These are phyloP conservation scores for Macropus fuliginosus DNA, from an alignment of 2,797 vertebrate genomes.

Conservation along the genomic window DNA sequence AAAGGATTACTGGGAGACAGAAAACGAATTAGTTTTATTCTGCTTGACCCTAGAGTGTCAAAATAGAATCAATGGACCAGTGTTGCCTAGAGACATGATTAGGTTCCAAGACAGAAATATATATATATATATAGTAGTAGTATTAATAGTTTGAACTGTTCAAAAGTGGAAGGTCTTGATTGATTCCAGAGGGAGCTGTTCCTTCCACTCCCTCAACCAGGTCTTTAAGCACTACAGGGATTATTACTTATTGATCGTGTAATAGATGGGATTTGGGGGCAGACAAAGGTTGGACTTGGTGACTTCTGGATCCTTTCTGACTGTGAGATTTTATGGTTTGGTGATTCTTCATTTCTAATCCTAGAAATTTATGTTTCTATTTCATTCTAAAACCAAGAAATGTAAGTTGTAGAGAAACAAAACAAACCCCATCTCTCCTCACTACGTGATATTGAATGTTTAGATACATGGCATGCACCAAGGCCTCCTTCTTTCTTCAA, in stretches of 20 bases:
- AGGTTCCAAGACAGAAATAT: not conserved
- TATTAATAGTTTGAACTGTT: not conserved
- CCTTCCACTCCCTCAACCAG: not conserved
- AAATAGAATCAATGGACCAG: not conserved
- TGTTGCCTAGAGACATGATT: not conserved
- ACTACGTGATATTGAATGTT: not conserved
- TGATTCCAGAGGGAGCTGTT: not conserved
- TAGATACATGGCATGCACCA: not conserved
- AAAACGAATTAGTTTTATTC: not conserved
- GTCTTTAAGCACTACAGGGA: not conserved
- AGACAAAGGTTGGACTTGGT: not conserved
- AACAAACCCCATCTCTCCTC: not conserved
- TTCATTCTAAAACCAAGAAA: not conserved
- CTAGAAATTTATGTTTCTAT: not conserved
- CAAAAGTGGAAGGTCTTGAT: not conserved
- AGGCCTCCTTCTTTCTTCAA: slow-evolving; percentile 7
- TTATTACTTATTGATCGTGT: not conserved
- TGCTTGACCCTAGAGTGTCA: not conserved
- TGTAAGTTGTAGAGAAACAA: not conserved
- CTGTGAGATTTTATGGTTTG: not conserved
- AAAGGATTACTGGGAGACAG: not conserved
- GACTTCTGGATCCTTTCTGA: not conserved
- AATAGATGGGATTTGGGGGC: not conserved
- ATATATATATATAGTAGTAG: too few species aligned
- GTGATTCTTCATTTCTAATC: not conserved